Conservation (phyloP, 2,888 invertebrate species). For the Trachelus troglodyta region DNA sequence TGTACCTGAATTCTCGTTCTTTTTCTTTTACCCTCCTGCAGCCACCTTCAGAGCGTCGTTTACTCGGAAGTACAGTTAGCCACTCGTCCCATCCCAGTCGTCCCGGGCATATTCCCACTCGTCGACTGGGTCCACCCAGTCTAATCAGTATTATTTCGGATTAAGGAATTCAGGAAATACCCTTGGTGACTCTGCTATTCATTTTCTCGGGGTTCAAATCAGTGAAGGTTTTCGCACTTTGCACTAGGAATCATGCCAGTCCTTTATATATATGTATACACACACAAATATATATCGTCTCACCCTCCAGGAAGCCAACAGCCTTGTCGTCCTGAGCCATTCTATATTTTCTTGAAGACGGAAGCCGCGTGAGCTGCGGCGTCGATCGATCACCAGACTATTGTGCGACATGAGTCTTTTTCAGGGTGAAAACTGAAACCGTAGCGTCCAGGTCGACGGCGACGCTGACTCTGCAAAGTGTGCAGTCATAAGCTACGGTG, state of each 20-base stretch:
- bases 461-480: not conserved
- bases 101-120: not conserved
- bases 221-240: not conserved
- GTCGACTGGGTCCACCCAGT: not conserved
- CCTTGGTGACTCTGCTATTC: not conserved
- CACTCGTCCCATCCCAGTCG: not conserved
- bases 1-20: slow-evolving; percentile 48
- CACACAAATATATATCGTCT: not conserved
- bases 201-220: not conserved
- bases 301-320: not conserved
- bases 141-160: slow-evolving; percentile 24
- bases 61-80: slow-evolving; percentile 2
- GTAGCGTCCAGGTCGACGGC: not conserved
- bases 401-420: not conserved
- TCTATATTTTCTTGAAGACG: not conserved
- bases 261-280: not conserved
- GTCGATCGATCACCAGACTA: slow-evolving; percentile 1
- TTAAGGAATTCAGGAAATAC: slow-evolving; percentile 12
- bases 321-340: not conserved
- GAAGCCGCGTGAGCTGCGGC: not conserved
- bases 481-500: too few species aligned
- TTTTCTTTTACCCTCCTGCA: slow-evolving; percentile 12
- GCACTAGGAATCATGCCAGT: too few species aligned
- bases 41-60: slow-evolving; percentile 11
- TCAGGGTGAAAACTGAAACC: not conserved